Conservation (phyloP, 2,797 vertebrate genomes). For the Clarias fuscus region DNA sequence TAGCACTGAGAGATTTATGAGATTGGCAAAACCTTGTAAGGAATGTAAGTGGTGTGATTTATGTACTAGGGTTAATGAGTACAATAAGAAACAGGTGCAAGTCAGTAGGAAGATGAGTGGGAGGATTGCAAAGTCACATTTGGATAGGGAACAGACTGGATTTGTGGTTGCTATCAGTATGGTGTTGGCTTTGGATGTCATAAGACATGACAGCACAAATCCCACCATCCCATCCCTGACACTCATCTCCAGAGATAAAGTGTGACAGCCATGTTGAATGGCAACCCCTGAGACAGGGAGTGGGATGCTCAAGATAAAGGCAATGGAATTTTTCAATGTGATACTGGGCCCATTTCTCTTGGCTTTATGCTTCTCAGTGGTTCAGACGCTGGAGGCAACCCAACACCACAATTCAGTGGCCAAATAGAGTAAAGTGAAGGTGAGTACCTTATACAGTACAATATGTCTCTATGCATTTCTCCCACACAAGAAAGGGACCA, state of each 20-base stretch:
- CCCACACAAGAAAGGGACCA: background rate
- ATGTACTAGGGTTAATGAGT: background rate
- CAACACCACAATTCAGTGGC: background rate
- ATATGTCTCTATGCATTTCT: background rate
- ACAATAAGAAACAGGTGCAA: background rate
- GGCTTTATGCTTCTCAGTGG: background rate
- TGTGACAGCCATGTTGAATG: background rate
- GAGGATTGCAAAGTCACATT: background rate
- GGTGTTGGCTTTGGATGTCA: background rate
- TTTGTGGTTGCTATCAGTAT: background rate
- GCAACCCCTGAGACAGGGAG: background rate
- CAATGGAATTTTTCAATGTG: background rate
- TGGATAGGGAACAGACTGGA: background rate
- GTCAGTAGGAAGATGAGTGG: background rate
- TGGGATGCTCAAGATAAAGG: background rate
- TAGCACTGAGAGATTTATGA: background rate
- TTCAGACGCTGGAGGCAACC: background rate
- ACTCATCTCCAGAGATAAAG: background rate
- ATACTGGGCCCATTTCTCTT: background rate
- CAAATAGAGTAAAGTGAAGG: background rate
- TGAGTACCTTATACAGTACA: background rate
- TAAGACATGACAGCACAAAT: background rate
- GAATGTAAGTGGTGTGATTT: background rate
- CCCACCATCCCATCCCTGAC: background rate
- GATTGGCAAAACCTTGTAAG: background rate